Percentiles rank a stretch among this genome's conserved stretches.
phyloP scores from a whole-genome alignment of 2,888 invertebrate species.

The Mythimna vitellina region DNA sequence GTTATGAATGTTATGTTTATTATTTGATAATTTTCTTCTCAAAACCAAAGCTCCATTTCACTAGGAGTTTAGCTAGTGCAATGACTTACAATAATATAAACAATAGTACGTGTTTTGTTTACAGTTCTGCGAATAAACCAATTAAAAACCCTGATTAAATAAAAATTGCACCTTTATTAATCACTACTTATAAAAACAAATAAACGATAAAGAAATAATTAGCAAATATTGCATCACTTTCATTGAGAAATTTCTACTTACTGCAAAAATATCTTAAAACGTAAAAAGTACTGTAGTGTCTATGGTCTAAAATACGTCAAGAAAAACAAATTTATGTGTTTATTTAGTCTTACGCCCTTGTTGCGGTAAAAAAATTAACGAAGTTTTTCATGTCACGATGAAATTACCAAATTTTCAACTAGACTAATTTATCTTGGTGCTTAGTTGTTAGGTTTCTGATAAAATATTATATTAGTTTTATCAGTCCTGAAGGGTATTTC shows the following conservation, averaged over 20 bases:
- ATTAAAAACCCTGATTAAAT: constrained; percentile 10
- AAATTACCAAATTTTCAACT: too few relatives aligned
- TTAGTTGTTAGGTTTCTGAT: too few relatives aligned
- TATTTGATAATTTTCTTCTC: too few relatives aligned
- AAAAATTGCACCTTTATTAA: neutral
- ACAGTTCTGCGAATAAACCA: neutral
- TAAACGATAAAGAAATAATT: neutral
- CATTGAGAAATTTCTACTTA: neutral
- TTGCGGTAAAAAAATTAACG: too few relatives aligned
- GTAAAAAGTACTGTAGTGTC: neutral
- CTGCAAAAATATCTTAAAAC: neutral
- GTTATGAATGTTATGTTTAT: too few relatives aligned
- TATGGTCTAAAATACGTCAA: neutral
- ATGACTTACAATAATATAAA: neutral
- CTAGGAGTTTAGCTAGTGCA: neutral
- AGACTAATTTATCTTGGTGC: too few relatives aligned
- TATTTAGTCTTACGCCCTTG: neutral
- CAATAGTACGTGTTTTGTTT: neutral
- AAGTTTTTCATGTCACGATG: too few relatives aligned
- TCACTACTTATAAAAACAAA: neutral
- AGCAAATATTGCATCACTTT: constrained; percentile 18
- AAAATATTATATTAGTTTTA: too few relatives aligned
- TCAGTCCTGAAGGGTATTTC: too few relatives aligned
- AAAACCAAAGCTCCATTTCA: too few relatives aligned
- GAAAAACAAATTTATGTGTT: neutral